A percentile compares a stretch with the other conserved stretches of the same genome.
These are phyloP conservation scores for Tamias sibiricus DNA, from an alignment of 2,113 vertebrate species.

Conservation along the genomic window DNA sequence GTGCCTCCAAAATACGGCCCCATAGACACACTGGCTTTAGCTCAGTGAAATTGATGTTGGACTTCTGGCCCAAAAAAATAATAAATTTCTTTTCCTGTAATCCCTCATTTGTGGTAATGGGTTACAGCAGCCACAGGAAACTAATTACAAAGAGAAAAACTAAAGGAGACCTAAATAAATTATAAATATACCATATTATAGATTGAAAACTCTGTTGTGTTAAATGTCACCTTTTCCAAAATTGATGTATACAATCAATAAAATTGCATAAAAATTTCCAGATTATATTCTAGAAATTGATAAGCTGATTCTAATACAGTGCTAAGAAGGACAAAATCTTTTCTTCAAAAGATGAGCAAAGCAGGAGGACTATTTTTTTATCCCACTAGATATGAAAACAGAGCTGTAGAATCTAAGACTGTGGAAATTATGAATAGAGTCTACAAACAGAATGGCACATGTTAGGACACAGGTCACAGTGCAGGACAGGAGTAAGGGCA, in stretches of 20 bases:
- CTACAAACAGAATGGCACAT: not conserved
- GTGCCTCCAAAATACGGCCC: not conserved
- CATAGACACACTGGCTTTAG: not conserved
- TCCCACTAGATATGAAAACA: not conserved
- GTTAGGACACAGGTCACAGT: not conserved
- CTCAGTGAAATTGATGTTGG: not conserved
- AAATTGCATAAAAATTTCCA: not conserved
- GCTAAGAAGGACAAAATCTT: not conserved
- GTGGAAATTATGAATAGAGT: not conserved
- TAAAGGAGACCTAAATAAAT: not conserved
- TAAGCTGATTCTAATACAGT: not conserved
- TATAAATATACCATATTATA: not conserved
- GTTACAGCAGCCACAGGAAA: not conserved
- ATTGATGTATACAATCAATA: not conserved
- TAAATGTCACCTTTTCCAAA: not conserved
- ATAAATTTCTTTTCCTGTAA: not conserved
- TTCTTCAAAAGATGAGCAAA: not conserved
- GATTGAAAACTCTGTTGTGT: not conserved
- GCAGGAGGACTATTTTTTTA: not conserved
- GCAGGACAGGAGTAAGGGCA: not conserved
- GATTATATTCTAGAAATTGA: not conserved
- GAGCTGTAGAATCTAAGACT: not conserved
- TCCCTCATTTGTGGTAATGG: not conserved
- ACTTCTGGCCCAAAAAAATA: not conserved
- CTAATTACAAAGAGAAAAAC: not conserved